Base-by-base conservation (phyloP, 2,888 invertebrate species). In the Scaptomyza caliginosa region DNA sequence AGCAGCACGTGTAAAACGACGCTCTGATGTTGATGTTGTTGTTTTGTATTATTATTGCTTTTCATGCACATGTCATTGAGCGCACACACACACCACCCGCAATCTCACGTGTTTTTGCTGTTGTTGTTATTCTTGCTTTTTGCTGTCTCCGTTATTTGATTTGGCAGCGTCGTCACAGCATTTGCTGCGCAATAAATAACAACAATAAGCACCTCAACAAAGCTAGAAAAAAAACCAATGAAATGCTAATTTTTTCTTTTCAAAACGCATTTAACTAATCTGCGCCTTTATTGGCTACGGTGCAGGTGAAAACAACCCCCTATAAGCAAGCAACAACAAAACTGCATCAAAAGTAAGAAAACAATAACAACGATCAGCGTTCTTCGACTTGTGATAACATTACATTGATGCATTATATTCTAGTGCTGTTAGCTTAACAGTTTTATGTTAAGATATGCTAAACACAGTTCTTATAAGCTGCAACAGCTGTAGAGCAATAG, bases 131-230 rank as follows among this genome's bases (percentile, higher is more conserved):
- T 60, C 38, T 43, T 50, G 26, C 45, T 19, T 6, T 5, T 43
- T 32, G 32, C 8, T 34, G 34, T 34, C 16, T 34, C 34, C 16
- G 51, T 74, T 74, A 63, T 74, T 72, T 64, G 64, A 74, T 64
- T 74, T 74, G 74, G 69, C 74, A 54, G 57, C 52, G 50, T 54
- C 64, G 68, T 54, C 68, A 70, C 62, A 36, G 36, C 40, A 36
- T 50, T 68, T 69, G 70, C 69, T 68, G 74, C 71, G 71, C 71
- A 72, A 74, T 73, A 67, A 34, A 62, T 58, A 64, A 52, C 23
- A 50, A 58, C 42, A 59, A 58, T 21, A 58, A 40, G 8, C 30
- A 42, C 17, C 48, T 38, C 38, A 34, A 21, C 32, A 46, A 23
- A 51, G 36, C 6, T n/a, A n/a, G n/a, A 34, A 49, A 16, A 38